Base-by-base conservation (phyloP, 2,113 vertebrate species). In the Pelecanoides urinatrix region DNA sequence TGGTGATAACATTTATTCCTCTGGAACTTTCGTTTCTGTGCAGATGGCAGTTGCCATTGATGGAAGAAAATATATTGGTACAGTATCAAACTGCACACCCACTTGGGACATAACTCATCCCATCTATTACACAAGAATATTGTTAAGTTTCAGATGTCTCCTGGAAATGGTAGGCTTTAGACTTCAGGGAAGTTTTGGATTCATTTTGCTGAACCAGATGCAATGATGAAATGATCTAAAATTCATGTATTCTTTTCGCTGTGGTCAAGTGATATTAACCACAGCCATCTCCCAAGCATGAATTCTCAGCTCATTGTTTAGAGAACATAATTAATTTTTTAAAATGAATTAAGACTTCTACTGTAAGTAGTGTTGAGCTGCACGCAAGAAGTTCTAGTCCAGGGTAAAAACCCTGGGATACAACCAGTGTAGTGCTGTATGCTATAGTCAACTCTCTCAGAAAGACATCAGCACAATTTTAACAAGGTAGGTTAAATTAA, bases 1-100 rank as follows among this genome's bases (percentile, higher is more conserved):
- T 97, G 96, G 92, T 87, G 94, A 92, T 96, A 94, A 78, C 92
- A 94, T 95, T 92, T 44, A 72, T 91, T 95, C 10, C 18, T 5
- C 59, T 93, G 96, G 92, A 97, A 94, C 76, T 81, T 70, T 81
- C 86, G 29, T 91, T 89, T 90, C 76, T 87, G 29, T 79, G 83
- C 87, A 95, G 88, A 81, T n/a, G 80, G 80, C 38, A 93, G 63
- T 94, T 96, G 94, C 93, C 83, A 68, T 25, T 83, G 84, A 76
- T 86, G 79, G 79, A 86, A 68, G 81, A 90, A 92, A 93, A 71
- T n/a, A 65, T 52, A 79, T 70, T 94, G 74, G 75, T 90, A 36
- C 3, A 0, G 45, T 74, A 42, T 88, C 88, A 92, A 94, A 77
- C 88, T 85, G 71, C 30, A 66, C 63, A 34, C 77, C 62, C 89